phyloP scores from a whole-genome alignment of 2,113 vertebrate species.

The Burhinus bistriatus region DNA sequence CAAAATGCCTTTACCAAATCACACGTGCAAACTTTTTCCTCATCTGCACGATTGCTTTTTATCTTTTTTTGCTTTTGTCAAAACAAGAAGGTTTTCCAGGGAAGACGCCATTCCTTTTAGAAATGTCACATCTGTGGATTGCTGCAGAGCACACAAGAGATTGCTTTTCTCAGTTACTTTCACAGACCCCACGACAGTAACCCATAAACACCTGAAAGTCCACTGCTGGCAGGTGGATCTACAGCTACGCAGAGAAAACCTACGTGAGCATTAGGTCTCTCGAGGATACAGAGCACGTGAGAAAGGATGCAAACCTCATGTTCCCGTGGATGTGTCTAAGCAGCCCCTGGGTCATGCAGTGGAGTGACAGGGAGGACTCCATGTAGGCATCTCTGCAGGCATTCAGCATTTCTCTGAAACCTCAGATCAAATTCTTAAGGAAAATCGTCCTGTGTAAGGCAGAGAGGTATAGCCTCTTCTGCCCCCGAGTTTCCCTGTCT shows the following conservation, averaged over 20 bases:
- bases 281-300: fast-evolving
- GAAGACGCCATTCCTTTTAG: neutral
- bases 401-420: neutral
- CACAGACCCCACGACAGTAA: neutral
- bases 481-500: neutral
- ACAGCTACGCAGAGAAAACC: neutral
- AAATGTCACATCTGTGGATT: neutral
- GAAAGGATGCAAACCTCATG: neutral
- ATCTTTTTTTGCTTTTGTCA: no score
- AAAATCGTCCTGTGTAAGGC: neutral
- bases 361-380: neutral
- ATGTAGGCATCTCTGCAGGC: fast-evolving
- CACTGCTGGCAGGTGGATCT: neutral
- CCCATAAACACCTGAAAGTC: neutral
- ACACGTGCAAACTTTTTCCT: neutral
- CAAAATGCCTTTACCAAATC: neutral
- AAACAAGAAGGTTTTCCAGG: neutral
- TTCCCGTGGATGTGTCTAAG: neutral
- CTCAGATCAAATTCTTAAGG: neutral
- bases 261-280: fast-evolving
- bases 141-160: fast-evolving
- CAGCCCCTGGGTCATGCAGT: neutral
- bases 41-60: fast-evolving
- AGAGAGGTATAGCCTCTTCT: neutral
- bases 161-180: neutral